These are phyloP conservation scores for Fissipunctia ypsillon DNA, from an alignment of 2,888 invertebrate genomes.

Conservation along the genomic window DNA sequence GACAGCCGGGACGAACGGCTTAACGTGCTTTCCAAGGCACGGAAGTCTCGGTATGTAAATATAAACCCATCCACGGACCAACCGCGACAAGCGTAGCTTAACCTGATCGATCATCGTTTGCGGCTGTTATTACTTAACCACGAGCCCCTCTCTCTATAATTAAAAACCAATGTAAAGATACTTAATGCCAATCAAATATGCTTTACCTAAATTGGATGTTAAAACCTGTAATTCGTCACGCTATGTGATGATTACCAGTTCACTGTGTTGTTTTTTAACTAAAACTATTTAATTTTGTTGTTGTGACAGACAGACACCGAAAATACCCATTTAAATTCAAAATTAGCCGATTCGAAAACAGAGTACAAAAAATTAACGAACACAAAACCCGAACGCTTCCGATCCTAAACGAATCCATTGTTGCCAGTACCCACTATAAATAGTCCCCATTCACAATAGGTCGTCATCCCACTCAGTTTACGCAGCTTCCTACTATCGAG, in stretches of 20 bases:
- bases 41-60: no score
- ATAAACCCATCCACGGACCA: no score
- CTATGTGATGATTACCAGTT: no score
- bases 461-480: conserved; percentile 22
- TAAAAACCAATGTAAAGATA: not conserved
- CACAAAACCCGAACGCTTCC: conserved; percentile 19
- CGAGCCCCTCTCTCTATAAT: no score
- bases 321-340: not conserved
- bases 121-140: no score
- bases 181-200: not conserved
- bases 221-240: not conserved
- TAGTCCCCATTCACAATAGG: conserved; percentile 41
- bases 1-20: no score
- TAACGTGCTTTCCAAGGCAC: no score
- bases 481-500: conserved; percentile 38
- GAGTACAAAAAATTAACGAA: conserved; percentile 3
- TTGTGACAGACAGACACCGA: not conserved
- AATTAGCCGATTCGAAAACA: conserved; percentile 16
- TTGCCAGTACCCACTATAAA: conserved; percentile 40
- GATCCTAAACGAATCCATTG: conserved; percentile 53
- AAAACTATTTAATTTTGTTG: no score
- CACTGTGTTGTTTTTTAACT: no score
- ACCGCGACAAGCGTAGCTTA: no score
- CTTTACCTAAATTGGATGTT: not conserved
- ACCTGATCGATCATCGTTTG: no score